phyloP scores from a whole-genome alignment of 2,113 vertebrate genomes.

The Lichenostomus cassidix region DNA sequence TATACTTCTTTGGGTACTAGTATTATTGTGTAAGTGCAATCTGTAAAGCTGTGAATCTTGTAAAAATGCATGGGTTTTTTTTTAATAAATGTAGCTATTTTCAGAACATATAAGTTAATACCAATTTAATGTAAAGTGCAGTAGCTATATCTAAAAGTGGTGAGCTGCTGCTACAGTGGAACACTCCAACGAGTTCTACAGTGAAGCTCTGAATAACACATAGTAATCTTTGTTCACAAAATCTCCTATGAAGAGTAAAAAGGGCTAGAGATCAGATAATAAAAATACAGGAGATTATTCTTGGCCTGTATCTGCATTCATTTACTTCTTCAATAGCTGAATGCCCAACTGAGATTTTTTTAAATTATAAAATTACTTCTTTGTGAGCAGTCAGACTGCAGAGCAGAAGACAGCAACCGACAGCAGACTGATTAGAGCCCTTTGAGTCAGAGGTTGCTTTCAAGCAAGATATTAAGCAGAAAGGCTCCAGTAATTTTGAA shows the following conservation, averaged over 20 bases:
- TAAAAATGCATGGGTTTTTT: neutral
- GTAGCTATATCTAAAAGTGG: neutral
- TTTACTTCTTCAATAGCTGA: neutral
- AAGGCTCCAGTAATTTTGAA: neutral
- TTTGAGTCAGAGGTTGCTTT: neutral
- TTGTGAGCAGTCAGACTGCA: neutral
- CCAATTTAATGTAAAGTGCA: conserved; percentile 45
- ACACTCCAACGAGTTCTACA: neutral
- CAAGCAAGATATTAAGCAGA: neutral
- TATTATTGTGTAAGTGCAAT: neutral
- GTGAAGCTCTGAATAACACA: neutral
- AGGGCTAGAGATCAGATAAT: neutral
- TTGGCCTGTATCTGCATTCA: neutral
- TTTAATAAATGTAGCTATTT: neutral
- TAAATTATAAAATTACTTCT: neutral
- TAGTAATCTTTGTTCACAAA: neutral
- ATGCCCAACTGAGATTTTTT: neutral
- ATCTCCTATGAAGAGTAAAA: neutral
- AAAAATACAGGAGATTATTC: neutral
- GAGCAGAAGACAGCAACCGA: neutral
- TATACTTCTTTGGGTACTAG: neutral
- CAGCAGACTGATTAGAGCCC: neutral
- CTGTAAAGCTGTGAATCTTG: neutral
- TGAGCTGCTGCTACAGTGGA: neutral
- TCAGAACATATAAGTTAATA: neutral